Evolutionary conservation across 2,797 vertebrate species (phyloP).

Genomic region (Ceryle rudis): DNA sequence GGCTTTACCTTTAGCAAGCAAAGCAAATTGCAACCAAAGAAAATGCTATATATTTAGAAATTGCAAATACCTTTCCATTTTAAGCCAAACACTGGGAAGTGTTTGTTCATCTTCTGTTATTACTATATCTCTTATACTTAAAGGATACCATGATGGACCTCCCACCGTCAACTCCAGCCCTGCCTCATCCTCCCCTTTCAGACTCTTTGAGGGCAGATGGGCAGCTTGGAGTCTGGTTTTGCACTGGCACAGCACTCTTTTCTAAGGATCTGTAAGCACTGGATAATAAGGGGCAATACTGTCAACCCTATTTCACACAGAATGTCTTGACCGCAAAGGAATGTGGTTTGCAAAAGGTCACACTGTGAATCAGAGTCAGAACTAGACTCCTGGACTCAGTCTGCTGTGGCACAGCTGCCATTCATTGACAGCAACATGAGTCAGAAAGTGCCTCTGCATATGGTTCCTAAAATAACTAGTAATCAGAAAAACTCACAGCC

Average conservation of each 20-base stretch:
- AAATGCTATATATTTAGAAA: not conserved
- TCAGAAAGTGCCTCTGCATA: constrained; percentile 38
- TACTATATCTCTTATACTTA: not conserved
- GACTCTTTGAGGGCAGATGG: not conserved
- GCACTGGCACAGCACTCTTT: not conserved
- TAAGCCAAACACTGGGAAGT: not conserved
- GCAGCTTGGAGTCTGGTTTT: not conserved
- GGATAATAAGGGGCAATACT: not conserved
- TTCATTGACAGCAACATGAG: constrained; percentile 56
- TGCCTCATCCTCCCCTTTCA: not conserved
- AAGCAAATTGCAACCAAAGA: constrained; percentile 21
- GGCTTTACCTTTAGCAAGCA: constrained; percentile 7
- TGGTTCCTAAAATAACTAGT: constrained; percentile 69
- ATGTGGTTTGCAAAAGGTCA: not conserved
- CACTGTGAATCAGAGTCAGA: not conserved
- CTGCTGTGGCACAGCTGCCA: constrained; percentile 57
- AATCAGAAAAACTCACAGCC: constrained; percentile 59
- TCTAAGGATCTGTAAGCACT: not conserved
- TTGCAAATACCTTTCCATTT: constrained; percentile 8
- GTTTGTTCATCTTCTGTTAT: not conserved
- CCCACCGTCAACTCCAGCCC: not conserved
- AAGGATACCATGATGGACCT: not conserved
- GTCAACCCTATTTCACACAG: not conserved
- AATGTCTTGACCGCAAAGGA: not conserved
- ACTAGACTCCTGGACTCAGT: not conserved